Base-by-base conservation (phyloP, 2,888 invertebrate genomes). In the Rhopalosiphum nymphaeae region DNA sequence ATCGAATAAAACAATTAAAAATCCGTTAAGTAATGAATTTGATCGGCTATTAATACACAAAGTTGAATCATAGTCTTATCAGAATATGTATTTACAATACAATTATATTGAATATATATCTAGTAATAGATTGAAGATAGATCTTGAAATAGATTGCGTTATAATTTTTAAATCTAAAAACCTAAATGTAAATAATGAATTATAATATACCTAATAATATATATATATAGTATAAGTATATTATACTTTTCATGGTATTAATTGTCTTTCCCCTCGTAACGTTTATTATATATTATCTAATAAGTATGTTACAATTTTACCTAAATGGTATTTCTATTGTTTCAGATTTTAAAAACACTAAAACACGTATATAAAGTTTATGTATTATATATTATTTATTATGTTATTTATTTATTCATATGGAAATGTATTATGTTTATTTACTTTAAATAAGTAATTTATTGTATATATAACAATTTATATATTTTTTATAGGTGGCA, bases 401-500 rank as follows among this genome's bases (percentile, higher is more conserved):
- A 84, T 42, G 44, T 44, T 86, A 29, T 86, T 44, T 67, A 5
- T 67, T 67, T 67, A 44, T 44, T 44, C 44, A 44, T 44, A 44
- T 44, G 44, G 44, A 42, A 42, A 84, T 36, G 5, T 42, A 84
- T 42, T 25, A 85, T 44, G 44, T 26, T 46, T 86, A 29, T 86
- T 46, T 78, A 1, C 36, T 36, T 78, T 21, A 78, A 36, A 78
- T 36, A 67, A 26, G n/a, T 88, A 53, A 88, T 53, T 29, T 61
- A 57, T 61, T 44, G 4, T 7, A 26, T 49, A 13, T 13, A 49
- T 49, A 13, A 13, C 10, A 13, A 49, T 49, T 49, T 49, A 13
- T 49, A 13, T 36, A 29, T n/a, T 25, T 84, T 49, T 78, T 92
- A 53, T 13, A 94, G 94, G 91, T 61, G 94, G 94, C 0, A 94